phyloP scores from a whole-genome alignment of 2,113 vertebrate genomes.

The Heterocephalus glaber region DNA sequence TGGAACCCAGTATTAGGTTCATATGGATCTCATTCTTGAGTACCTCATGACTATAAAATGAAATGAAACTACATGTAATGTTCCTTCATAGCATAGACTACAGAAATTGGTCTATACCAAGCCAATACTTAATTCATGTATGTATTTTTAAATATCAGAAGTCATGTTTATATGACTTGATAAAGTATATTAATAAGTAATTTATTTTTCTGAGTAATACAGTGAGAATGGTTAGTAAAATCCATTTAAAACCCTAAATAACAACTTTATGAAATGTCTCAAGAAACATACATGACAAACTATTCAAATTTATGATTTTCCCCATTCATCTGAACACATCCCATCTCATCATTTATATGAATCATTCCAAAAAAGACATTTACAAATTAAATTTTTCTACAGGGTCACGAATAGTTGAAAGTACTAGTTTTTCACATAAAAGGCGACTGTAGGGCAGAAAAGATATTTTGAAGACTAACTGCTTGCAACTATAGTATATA shows the following conservation, averaged over 20 bases:
- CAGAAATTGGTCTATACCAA: not conserved
- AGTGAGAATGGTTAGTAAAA: not conserved
- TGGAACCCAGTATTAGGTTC: not conserved
- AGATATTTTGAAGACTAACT: not conserved
- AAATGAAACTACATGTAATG: conserved; percentile 10
- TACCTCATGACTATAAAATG: conserved; percentile 31
- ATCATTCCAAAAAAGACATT: not conserved
- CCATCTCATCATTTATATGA: not conserved
- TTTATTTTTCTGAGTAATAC: not conserved
- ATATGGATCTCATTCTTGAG: not conserved
- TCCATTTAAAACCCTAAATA: not conserved
- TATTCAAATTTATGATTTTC: conserved; percentile 11
- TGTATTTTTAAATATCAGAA: not conserved
- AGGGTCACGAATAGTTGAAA: not conserved
- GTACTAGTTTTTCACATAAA: conserved; percentile 32
- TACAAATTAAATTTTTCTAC: conserved; percentile 4
- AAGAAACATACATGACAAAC: conserved; percentile 11
- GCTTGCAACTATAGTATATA: not conserved
- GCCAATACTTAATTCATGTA: not conserved
- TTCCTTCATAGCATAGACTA: not conserved
- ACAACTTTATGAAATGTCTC: not conserved
- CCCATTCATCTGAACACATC: not conserved
- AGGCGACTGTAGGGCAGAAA: not conserved
- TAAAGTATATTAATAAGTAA: not conserved
- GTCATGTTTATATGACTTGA: not conserved